Evolutionary conservation across 53 echinoderm and acorn worm species (phyloP).

Genomic region (Patiria pectinifera): DNA sequence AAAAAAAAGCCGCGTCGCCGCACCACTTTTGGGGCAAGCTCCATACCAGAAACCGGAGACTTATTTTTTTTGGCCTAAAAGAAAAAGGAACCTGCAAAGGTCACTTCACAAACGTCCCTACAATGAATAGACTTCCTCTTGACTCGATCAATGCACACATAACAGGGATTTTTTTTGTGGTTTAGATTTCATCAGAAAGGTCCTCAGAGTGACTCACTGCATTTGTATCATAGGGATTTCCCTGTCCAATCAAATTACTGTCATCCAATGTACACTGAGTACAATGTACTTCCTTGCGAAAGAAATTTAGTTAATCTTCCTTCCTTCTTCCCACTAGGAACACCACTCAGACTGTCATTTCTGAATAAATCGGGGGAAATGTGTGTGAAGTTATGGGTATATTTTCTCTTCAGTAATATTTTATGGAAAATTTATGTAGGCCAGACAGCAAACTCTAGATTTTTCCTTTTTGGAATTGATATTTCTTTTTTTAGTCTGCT

Average conservation of each 20-base stretch:
- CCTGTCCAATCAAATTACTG: neutral
- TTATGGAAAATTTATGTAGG: no score
- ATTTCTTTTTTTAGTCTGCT: no score
- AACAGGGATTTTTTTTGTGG: neutral
- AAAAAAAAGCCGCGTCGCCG: no score
- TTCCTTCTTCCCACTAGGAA: neutral
- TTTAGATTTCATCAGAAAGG: neutral
- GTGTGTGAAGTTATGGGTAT: neutral
- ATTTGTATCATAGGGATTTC: neutral
- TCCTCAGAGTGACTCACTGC: neutral
- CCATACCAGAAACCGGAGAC: no score
- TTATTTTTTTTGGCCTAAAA: neutral
- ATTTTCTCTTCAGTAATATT: no score
- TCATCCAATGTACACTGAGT: neutral
- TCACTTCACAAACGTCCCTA: neutral
- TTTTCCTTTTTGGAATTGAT: neutral
- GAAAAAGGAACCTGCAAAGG: neutral
- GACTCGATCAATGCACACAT: neutral
- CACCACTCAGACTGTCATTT: neutral
- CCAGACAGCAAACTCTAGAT: no score
- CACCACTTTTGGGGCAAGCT: no score
- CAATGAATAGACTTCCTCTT: neutral
- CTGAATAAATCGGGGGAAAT: neutral
- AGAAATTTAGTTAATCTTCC: neutral
- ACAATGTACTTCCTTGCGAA: neutral